Percentiles rank a stretch among this genome's conserved stretches.
phyloP scores from a whole-genome alignment of 2,113 vertebrate species.

The Cyanoderma ruficeps region DNA sequence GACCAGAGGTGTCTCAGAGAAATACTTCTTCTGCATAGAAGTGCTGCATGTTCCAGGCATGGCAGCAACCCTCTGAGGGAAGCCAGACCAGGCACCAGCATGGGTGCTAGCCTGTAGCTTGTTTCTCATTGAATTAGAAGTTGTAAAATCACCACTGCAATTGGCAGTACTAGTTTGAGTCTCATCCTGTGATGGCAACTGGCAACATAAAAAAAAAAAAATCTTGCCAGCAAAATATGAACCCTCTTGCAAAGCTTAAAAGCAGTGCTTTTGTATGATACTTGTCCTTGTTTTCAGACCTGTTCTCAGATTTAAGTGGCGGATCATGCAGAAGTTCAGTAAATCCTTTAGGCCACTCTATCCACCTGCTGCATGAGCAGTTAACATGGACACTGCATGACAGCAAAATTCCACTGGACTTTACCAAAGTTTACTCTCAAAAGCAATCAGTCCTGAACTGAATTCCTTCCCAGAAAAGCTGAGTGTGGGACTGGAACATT shows the following conservation, averaged over 20 bases:
- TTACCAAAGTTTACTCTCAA: not conserved
- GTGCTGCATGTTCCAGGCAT: not conserved
- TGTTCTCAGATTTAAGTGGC: not conserved
- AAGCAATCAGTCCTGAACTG: not conserved
- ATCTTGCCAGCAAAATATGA: not conserved
- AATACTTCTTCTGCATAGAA: not conserved
- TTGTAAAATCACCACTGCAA: not conserved
- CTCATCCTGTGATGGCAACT: not conserved
- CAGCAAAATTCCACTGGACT: not conserved
- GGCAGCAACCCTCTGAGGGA: not conserved
- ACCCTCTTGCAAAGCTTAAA: not conserved
- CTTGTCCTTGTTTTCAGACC: not conserved
- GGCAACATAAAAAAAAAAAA: not conserved
- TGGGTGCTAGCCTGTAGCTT: not conserved
- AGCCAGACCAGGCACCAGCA: not conserved
- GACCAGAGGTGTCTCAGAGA: not conserved
- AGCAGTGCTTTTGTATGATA: not conserved
- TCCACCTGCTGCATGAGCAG: not conserved
- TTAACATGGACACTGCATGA: not conserved
- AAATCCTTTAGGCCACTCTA: not conserved
- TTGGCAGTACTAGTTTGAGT: not conserved
- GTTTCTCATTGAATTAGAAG: not conserved
- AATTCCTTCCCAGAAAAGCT: not conserved
- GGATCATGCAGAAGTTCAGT: not conserved
- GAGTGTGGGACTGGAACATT: rapidly evolving